Base-by-base conservation (phyloP, 2,113 vertebrate species). In the Lipophrys pholis region DNA sequence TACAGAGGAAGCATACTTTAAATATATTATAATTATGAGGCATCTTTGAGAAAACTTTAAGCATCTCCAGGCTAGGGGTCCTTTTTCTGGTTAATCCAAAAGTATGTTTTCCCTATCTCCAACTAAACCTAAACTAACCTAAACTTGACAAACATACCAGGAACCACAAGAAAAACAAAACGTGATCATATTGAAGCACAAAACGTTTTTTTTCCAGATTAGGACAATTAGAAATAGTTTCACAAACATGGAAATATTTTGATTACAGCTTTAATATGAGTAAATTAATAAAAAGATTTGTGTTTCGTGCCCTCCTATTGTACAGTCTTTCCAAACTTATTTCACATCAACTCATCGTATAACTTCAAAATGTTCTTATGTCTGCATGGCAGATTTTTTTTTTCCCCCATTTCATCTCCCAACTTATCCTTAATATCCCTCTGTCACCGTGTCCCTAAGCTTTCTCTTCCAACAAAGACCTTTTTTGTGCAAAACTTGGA, bases 281-380 rank as follows among this genome's bases (percentile, higher is more conserved):
- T 45, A 21, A 12, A 6, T 16, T 41, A 7, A 14, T 71, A 57
- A 53, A n/a, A n/a, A n/a, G n/a, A 0, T 45, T 35, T 65, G 48
- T 21, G 56, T 61, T 9, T 53, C 46, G 17, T 69, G 21, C 8
- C 39, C 14, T 58, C 41, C 11, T 39, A 61, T 65, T 61, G 53
- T 74, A 17, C 6, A 2, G 14, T 14, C 43, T 46, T 46, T 48
- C 12, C 45, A 15, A 48, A n/a, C 45, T 48, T n/a, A n/a, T 48
- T 48, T n/a, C 45, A 48, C 45, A 48, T 48, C 45, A 48, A 68
- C 79, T 86, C 68, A 85, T 82, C 81, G 88, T 55, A 63, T 43
- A 65, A 41, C 54, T 54, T 46, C n/a, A 38, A 56, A 81, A 77
- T 38, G 6, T 50, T 57, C 74, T 86, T 86, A 86, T 85, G 78